Evolutionary conservation across 2,797 vertebrate species (phyloP).

Genomic region (Nyctalus aviator): DNA sequence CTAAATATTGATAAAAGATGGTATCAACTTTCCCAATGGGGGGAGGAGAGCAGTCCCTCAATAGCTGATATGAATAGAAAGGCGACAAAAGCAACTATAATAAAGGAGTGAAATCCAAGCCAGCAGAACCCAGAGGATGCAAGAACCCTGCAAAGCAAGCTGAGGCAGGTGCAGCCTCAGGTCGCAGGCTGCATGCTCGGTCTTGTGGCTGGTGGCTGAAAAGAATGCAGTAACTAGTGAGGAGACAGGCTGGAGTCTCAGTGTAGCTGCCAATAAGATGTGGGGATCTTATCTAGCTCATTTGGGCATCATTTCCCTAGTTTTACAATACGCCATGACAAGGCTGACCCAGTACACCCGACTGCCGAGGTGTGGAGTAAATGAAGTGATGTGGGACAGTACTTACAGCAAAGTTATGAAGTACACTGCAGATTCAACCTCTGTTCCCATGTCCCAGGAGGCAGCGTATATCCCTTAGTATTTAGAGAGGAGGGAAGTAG

Average conservation of each 20-base stretch:
- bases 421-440: background rate
- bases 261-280: no score
- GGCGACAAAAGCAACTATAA: background rate
- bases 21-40: background rate
- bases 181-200: fast-evolving
- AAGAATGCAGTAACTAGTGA: background rate
- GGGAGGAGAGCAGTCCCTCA: background rate
- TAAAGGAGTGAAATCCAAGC: background rate
- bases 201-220: background rate
- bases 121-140: background rate
- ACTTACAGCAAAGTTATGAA: background rate
- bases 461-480: background rate
- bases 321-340: background rate
- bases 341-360: background rate
- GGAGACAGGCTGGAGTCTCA: background rate
- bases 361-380: background rate
- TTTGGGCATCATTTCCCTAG: background rate
- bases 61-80: background rate
- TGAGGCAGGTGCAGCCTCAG: background rate
- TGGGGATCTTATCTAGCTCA: fast-evolving
- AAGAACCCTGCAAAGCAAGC: background rate
- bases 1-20: background rate
- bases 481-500: background rate
- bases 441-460: background rate
- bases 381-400: background rate